Evolutionary conservation across 2,888 invertebrate species (phyloP).

Genomic region (Tenthredo mesomela): DNA sequence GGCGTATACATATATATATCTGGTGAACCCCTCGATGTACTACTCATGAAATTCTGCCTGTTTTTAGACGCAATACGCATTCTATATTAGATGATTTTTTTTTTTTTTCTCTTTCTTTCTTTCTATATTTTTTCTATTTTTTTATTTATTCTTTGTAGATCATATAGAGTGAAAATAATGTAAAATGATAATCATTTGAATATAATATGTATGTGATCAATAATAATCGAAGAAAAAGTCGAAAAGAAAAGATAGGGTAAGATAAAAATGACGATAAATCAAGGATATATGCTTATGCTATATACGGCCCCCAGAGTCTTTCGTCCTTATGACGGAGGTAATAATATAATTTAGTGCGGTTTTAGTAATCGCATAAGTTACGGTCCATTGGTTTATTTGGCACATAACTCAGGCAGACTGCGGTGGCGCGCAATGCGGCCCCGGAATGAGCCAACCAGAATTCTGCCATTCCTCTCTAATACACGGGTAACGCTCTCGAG

Average conservation of each 20-base stretch:
- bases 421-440: constrained; percentile 57
- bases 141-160: no score
- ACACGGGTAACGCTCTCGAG: constrained; percentile 4
- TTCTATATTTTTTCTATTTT: neutral
- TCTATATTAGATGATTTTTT: neutral
- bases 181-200: neutral
- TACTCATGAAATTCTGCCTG: neutral
- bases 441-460: constrained; percentile 78
- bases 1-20: no score
- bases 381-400: constrained; percentile 59
- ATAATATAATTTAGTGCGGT: constrained; percentile 65
- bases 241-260: neutral
- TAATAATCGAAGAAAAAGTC: neutral
- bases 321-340: constrained; percentile 56
- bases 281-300: neutral
- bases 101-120: neutral
- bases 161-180: neutral
- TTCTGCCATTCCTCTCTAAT: constrained; percentile 44
- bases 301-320: neutral
- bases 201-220: neutral
- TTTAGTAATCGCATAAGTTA: constrained; percentile 64
- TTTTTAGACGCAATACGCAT: neutral
- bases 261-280: neutral
- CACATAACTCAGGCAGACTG: constrained; percentile 56
- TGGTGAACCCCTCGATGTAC: neutral